Percentiles rank a stretch among this genome's conserved stretches.
phyloP scores from a whole-genome alignment of 2,113 vertebrate genomes.

The Tyrannus savana region DNA sequence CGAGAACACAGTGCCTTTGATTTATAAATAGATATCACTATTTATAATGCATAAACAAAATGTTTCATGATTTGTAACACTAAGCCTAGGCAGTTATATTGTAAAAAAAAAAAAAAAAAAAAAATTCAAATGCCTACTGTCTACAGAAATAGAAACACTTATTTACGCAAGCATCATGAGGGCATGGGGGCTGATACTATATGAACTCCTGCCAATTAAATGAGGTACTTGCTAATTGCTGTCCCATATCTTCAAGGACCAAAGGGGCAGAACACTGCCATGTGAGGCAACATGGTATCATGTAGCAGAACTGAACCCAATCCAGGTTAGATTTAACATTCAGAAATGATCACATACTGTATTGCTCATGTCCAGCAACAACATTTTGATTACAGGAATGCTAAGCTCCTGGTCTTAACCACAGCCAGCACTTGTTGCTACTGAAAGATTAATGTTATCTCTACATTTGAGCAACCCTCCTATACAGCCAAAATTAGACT shows the following conservation, averaged over 20 bases:
- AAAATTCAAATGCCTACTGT: neutral
- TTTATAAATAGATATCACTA: conserved; percentile 72
- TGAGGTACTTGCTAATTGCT: conserved; percentile 43
- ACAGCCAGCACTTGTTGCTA: conserved; percentile 68
- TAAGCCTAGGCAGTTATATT: conserved; percentile 35
- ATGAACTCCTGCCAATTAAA: conserved; percentile 31
- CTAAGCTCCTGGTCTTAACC: conserved; percentile 65
- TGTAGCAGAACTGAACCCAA: conserved; percentile 40
- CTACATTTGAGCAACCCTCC: conserved; percentile 73
- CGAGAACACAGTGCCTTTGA: conserved; percentile 31
- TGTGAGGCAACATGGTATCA: conserved; percentile 20
- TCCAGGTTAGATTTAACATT: conserved; percentile 63
- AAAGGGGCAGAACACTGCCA: neutral
- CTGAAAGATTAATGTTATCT: conserved; percentile 80
- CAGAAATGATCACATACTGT: conserved; percentile 44
- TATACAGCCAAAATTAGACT: conserved; percentile 79
- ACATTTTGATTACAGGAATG: conserved; percentile 75
- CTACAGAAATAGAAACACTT: conserved; percentile 54
- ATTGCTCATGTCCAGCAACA: conserved; percentile 51
- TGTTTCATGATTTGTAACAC: conserved; percentile 58
- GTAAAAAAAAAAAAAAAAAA: neutral
- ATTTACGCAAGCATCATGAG: conserved; percentile 42
- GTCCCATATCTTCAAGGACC: conserved; percentile 50
- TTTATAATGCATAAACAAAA: conserved; percentile 73
- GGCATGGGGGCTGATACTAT: neutral